Conservation (phyloP, 2,888 invertebrate species). For the Lottia scabra region DNA sequence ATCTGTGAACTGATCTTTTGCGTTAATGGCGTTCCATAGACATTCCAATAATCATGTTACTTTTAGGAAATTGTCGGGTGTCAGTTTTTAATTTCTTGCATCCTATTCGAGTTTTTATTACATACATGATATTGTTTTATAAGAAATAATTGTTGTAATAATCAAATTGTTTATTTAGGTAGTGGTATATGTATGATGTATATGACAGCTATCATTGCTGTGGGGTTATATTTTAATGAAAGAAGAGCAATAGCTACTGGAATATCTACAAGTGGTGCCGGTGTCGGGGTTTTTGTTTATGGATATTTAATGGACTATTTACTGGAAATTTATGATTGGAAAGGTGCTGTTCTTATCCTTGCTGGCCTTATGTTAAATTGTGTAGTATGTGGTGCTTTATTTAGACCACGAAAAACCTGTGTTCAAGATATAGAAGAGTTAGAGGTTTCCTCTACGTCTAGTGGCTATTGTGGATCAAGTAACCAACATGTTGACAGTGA, state of each 20-base stretch:
- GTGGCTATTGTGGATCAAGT: constrained; percentile 2
- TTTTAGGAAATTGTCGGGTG: too few species aligned
- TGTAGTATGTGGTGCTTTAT: constrained; percentile 88
- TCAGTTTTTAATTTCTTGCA: too few species aligned
- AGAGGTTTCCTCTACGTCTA: background rate
- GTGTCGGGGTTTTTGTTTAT: constrained; percentile 90
- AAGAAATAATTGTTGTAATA: background rate
- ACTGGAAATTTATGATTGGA: constrained; percentile 69
- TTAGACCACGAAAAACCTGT: constrained; percentile 77
- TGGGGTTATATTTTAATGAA: constrained; percentile 96
- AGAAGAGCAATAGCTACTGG: constrained; percentile 95
- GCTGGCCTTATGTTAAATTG: constrained; percentile 88
- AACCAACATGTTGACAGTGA: background rate
- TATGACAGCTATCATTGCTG: constrained; percentile 95
- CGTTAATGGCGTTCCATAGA: too few species aligned
- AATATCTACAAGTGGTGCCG: constrained; percentile 92
- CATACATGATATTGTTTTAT: too few species aligned
- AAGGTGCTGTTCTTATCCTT: constrained; percentile 72
- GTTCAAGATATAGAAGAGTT: background rate
- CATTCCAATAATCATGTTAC: too few species aligned
- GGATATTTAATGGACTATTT: constrained; percentile 75
- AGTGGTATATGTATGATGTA: constrained; percentile 96
- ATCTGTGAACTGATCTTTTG: too few species aligned
- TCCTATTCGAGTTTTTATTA: too few species aligned
- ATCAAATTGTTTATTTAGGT: constrained; percentile 73